Conservation (phyloP, 2,888 invertebrate species). For the Auanema sp. region DNA sequence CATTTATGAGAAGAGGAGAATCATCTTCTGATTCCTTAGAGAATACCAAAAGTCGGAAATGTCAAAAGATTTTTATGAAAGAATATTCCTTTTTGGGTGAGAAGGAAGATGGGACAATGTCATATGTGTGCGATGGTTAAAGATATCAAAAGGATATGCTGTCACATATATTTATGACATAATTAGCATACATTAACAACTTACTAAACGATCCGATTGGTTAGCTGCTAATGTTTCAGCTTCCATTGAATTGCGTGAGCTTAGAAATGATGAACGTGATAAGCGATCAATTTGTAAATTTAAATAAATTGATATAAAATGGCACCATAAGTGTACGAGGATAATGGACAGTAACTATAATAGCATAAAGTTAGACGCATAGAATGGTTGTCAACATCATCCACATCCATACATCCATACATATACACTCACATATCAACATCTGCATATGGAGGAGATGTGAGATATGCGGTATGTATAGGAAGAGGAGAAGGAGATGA, state of each 20-base stretch:
- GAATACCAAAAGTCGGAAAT: background rate
- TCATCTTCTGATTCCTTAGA: background rate
- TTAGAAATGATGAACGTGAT: slow-evolving; percentile 45
- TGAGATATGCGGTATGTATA: too few species aligned
- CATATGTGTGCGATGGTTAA: background rate
- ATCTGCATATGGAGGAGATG: too few species aligned
- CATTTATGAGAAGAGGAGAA: background rate
- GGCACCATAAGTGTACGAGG: slow-evolving; percentile 58
- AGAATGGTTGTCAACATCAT: too few species aligned
- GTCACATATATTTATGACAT: slow-evolving; percentile 20
- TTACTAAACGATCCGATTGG: slow-evolving; percentile 43
- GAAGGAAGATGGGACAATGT: background rate
- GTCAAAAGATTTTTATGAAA: slow-evolving; percentile 5
- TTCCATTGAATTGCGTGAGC: slow-evolving; percentile 43
- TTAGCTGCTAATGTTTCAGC: slow-evolving; percentile 39
- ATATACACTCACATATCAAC: too few species aligned
- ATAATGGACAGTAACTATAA: slow-evolving; percentile 56
- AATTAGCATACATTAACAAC: slow-evolving; percentile 19
- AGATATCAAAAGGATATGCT: slow-evolving; percentile 6
- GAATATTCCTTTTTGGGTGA: slow-evolving; percentile 2
- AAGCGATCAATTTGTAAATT: slow-evolving; percentile 46
- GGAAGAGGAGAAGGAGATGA: slow-evolving; percentile 2
- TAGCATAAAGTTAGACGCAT: background rate
- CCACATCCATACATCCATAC: too few species aligned
- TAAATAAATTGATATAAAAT: slow-evolving; percentile 58